These are phyloP conservation scores for Paralichthys olivaceus DNA, from an alignment of 2,113 vertebrate genomes.

Conservation along the genomic window DNA sequence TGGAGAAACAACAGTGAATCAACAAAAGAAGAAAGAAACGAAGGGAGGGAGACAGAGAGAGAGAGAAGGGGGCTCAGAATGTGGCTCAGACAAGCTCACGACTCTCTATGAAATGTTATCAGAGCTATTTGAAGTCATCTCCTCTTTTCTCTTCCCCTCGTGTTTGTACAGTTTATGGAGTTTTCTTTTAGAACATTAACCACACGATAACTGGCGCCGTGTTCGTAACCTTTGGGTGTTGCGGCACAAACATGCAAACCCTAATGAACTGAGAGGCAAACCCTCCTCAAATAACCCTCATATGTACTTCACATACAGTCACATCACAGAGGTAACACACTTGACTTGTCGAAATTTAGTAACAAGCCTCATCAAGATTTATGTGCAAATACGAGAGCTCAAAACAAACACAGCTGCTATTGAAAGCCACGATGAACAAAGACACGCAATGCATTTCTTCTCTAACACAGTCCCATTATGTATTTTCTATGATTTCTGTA, in stretches of 20 bases:
- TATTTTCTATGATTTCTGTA: slow-evolving; percentile 54
- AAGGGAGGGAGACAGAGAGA: neutral
- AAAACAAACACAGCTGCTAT: slow-evolving; percentile 77
- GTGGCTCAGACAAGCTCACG: slow-evolving; percentile 24
- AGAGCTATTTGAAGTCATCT: slow-evolving; percentile 21
- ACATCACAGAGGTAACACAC: slow-evolving; percentile 42
- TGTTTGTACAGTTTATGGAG: slow-evolving; percentile 48
- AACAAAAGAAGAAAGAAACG: slow-evolving; percentile 17
- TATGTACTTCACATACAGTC: slow-evolving; percentile 32
- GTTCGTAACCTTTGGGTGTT: slow-evolving; percentile 41
- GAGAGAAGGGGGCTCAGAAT: slow-evolving; percentile 17
- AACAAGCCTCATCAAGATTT: slow-evolving; percentile 37
- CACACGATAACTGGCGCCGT: slow-evolving; percentile 45
- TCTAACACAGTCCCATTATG: slow-evolving; percentile 49
- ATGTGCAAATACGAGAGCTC: slow-evolving; percentile 51
- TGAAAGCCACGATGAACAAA: slow-evolving; percentile 67
- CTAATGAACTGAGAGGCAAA: slow-evolving; percentile 42
- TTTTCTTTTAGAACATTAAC: slow-evolving; percentile 50
- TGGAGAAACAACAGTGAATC: slow-evolving; percentile 43
- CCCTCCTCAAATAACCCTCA: slow-evolving; percentile 44
- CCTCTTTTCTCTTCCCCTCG: slow-evolving; percentile 16
- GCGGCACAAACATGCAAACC: slow-evolving; percentile 48
- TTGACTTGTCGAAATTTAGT: slow-evolving; percentile 24
- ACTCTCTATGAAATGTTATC: slow-evolving; percentile 20
- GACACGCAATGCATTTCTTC: slow-evolving; percentile 56